Base-by-base conservation (phyloP, 2,888 invertebrate genomes). In the Agapostemon virescens region DNA sequence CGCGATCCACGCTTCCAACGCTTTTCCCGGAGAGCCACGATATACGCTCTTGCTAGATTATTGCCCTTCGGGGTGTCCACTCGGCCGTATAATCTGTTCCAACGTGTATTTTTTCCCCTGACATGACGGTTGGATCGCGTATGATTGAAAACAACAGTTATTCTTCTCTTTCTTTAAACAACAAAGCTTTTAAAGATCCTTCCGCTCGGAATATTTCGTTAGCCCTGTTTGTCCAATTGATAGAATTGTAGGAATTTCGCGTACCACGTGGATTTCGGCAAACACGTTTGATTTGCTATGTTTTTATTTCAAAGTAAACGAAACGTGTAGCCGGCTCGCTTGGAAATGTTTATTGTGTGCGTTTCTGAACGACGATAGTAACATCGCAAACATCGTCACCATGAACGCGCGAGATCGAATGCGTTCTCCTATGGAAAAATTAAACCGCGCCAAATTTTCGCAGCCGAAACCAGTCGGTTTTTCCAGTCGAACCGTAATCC, bases 11-110 rank as follows among this genome's bases (percentile, higher is more conserved):
- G 42, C 11, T 42, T 40, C 49, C 69, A 76, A n/a, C 55, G n/a
- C 63, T 26, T 36, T 71, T 64, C n/a, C 74, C 7, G 13, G 36
- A 38, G 64, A 73, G 49, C 70, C 55, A 78, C 80, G 74, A 75
- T 70, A 74, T 70, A 74, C 73, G 69, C 68, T 71, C 26, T 58
- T n/a, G 38, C 63, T 33, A 72, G 77, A 83, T 85, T 81, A 83
- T 83, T 76, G 76, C 69, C 45, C 67, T 73, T 74, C 70, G 74
- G 64, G 78, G 68, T 63, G 69, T 52, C 30, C 64, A 33, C 38
- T 74, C 73, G 69, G 72, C 64, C 72, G 40, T 58, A 42, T 81
- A 74, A 78, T 64, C 70, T 67, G 63, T 40, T 63, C 55, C 40
- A 42, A 26, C 66, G 38, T 30, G 15, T 36, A 36, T 69, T 40